These are phyloP conservation scores for Sebastes oblongus DNA, from an alignment of 2,797 vertebrate genomes.

Conservation along the genomic window DNA sequence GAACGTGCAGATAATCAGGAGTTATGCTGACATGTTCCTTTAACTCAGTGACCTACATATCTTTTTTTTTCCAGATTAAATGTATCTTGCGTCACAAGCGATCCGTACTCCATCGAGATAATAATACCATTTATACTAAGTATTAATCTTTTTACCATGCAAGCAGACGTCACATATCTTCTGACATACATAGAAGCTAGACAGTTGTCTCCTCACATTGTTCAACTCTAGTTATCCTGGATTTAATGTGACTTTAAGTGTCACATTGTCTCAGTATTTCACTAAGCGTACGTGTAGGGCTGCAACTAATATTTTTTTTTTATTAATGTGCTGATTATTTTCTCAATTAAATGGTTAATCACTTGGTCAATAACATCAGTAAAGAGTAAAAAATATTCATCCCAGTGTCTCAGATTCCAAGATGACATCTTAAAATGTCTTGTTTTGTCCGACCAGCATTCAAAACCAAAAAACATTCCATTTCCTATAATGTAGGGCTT, in stretches of 20 bases:
- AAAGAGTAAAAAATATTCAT: background rate
- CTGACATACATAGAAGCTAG: background rate
- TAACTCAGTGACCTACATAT: conserved; percentile 10
- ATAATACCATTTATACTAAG: background rate
- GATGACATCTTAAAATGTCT: too few relatives aligned
- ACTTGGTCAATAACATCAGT: background rate
- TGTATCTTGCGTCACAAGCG: background rate
- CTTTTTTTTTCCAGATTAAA: background rate
- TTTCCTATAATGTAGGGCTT: background rate
- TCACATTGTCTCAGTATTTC: background rate
- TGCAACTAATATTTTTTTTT: background rate
- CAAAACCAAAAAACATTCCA: background rate
- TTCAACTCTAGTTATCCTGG: background rate
- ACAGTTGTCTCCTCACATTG: background rate
- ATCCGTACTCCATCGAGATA: background rate
- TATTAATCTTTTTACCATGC: background rate
- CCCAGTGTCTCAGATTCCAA: background rate
- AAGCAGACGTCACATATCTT: background rate
- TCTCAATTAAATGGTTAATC: background rate
- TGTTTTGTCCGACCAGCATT: too few relatives aligned
- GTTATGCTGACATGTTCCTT: background rate
- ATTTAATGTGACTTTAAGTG: background rate
- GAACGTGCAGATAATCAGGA: background rate
- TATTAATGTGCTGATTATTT: background rate
- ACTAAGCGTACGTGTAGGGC: background rate